A percentile compares a stretch with the other conserved stretches of the same genome.
Evolutionary conservation across 2,113 vertebrate genomes (phyloP).

Genomic region (Entomyzon cyanotis): DNA sequence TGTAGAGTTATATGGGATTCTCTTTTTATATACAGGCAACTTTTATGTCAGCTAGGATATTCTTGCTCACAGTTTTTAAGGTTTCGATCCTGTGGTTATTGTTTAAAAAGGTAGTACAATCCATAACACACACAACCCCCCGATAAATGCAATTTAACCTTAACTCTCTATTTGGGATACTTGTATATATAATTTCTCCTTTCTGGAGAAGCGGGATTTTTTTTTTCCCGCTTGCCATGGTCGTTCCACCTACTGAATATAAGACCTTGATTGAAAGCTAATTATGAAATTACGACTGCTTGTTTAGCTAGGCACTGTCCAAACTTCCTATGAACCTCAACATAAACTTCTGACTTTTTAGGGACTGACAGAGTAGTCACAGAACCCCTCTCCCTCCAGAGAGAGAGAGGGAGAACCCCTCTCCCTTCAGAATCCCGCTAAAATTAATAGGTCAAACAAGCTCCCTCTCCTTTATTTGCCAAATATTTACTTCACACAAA

Average conservation of each 20-base stretch:
- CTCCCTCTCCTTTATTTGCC: not conserved
- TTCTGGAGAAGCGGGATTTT: not conserved
- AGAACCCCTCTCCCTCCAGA: not conserved
- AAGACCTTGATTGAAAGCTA: not conserved
- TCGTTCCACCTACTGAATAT: not conserved
- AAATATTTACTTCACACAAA: not conserved
- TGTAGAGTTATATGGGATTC: constrained; percentile 28
- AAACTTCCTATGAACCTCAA: not conserved
- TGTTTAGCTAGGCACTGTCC: not conserved
- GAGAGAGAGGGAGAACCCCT: fast-evolving
- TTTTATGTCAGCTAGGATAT: not conserved
- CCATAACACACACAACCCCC: not conserved
- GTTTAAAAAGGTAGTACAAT: not conserved
- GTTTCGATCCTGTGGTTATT: not conserved
- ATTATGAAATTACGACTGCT: not conserved
- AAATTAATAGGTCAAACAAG: not conserved
- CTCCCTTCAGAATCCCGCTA: not conserved
- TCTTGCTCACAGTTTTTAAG: constrained; percentile 30
- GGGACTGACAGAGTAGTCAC: not conserved
- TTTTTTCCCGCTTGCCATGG: not conserved
- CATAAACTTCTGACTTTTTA: not conserved
- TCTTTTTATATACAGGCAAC: not conserved
- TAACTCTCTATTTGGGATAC: not conserved
- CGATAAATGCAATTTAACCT: not conserved
- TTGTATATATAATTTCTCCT: not conserved